phyloP scores from a whole-genome alignment of 2,888 invertebrate genomes.

The Tenthredo mesomela region DNA sequence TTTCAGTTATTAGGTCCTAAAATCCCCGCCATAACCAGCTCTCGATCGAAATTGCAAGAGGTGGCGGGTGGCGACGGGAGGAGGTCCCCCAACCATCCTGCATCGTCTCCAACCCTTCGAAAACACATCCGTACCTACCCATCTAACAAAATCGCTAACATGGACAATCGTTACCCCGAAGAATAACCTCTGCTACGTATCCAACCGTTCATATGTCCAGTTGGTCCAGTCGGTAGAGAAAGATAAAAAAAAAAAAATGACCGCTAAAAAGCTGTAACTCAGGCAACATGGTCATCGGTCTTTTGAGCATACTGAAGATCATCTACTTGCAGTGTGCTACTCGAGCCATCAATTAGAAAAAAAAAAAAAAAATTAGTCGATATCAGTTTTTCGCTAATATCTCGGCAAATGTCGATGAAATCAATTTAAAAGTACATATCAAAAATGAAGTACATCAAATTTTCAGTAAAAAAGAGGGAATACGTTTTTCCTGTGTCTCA shows the following conservation, averaged over 20 bases:
- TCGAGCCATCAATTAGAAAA: too few species aligned
- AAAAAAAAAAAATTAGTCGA: too few species aligned
- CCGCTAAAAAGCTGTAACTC: not conserved
- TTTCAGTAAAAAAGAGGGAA: too few species aligned
- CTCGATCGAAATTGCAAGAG: conserved; percentile 59
- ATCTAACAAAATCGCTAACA: conserved; percentile 32
- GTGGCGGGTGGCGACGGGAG: not conserved
- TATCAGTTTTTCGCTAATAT: too few species aligned
- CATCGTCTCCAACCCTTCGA: conserved; percentile 18
- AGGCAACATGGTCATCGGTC: not conserved
- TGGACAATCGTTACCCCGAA: not conserved
- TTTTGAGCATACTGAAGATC: not conserved
- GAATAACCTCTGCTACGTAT: not conserved
- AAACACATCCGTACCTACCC: conserved; percentile 19
- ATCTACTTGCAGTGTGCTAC: too few species aligned
- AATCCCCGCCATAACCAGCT: conserved; percentile 63
- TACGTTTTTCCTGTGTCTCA: too few species aligned
- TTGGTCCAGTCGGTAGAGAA: not conserved
- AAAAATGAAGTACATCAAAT: too few species aligned
- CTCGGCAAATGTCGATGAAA: too few species aligned
- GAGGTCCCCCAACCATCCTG: conserved; percentile 2
- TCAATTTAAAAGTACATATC: too few species aligned
- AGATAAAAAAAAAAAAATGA: not conserved
- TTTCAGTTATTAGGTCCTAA: conserved; percentile 69
- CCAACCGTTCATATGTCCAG: not conserved